Evolutionary conservation across 2,113 vertebrate species (phyloP).

Genomic region (Theristicus caerulescens): DNA sequence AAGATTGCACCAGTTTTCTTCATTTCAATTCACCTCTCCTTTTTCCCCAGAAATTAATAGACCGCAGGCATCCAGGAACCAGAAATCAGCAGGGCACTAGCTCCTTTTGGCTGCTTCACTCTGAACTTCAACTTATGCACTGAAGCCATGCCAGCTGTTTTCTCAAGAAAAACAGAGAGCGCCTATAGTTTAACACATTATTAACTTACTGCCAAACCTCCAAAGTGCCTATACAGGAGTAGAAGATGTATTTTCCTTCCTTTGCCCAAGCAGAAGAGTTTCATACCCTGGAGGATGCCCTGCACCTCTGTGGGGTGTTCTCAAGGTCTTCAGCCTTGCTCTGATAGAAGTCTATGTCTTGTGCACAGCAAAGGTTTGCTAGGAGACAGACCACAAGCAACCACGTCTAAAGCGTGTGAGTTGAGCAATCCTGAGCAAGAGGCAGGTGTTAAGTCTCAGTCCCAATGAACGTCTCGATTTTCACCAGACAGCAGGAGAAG

Average conservation of each 20-base stretch:
- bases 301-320: neutral
- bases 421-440: neutral
- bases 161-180: neutral
- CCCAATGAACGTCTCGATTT: neutral
- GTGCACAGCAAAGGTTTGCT: neutral
- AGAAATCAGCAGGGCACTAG: neutral
- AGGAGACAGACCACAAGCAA: neutral
- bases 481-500: neutral
- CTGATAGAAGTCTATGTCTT: neutral
- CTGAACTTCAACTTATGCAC: neutral
- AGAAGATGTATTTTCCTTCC: neutral
- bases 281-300: neutral
- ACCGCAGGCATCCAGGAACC: neutral
- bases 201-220: neutral
- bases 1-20: neutral
- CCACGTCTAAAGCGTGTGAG: accelerated
- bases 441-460: neutral
- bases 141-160: neutral
- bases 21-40: neutral
- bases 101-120: neutral
- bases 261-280: neutral
- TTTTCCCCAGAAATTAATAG: neutral
- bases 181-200: neutral
- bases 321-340: neutral
- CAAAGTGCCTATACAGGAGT: no score